Evolutionary conservation across 2,888 invertebrate genomes (phyloP).

Genomic region (Oithona nana): DNA sequence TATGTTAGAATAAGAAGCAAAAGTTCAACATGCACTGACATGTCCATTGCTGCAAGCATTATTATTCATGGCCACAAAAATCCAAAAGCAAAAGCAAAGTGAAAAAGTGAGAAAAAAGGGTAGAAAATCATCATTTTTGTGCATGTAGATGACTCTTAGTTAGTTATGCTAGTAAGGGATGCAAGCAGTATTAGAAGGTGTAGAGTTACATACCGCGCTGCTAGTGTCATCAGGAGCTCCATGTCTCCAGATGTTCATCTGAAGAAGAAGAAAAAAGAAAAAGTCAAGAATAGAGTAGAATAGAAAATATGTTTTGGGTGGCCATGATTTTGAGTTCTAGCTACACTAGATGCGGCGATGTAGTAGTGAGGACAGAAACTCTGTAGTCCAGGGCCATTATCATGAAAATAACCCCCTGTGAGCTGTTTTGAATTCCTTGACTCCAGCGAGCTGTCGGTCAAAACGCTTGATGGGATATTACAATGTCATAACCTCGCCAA

Average conservation of each 20-base stretch:
- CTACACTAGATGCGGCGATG: too few species aligned
- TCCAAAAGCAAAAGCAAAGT: too few species aligned
- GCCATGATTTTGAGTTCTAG: too few species aligned
- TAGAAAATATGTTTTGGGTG: neutral
- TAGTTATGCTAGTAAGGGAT: too few species aligned
- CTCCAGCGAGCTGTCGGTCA: neutral
- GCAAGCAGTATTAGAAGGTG: neutral
- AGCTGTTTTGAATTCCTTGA: neutral
- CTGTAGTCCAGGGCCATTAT: neutral
- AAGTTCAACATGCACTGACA: too few species aligned
- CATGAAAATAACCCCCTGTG: neutral
- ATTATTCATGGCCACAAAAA: too few species aligned
- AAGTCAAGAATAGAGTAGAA: neutral
- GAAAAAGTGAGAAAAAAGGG: too few species aligned
- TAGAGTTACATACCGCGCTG: neutral
- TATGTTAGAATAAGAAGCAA: too few species aligned
- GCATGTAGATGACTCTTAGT: too few species aligned
- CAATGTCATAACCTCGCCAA: neutral
- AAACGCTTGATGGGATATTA: neutral
- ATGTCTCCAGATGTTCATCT: neutral
- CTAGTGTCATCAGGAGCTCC: neutral
- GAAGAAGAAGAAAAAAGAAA: neutral
- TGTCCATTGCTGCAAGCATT: too few species aligned
- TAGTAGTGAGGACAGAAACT: neutral
- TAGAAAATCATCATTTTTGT: too few species aligned